These are phyloP conservation scores for Syrmaticus mikado DNA, from an alignment of 2,113 vertebrate species.

Conservation along the genomic window DNA sequence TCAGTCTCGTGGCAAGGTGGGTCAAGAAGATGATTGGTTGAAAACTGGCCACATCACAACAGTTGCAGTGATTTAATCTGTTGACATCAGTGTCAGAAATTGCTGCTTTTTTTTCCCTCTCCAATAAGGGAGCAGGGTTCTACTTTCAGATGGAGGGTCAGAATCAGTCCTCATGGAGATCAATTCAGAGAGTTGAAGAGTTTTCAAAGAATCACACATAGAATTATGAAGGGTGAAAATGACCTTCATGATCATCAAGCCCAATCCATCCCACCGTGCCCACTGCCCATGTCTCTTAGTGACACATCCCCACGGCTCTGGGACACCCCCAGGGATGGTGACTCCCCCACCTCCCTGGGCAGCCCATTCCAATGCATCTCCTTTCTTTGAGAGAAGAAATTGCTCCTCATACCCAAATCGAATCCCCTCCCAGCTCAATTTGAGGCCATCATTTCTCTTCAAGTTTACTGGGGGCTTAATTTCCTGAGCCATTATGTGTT, in stretches of 20 bases:
- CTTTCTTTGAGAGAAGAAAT: too few relatives aligned
- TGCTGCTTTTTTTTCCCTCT: neutral
- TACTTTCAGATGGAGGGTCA: neutral
- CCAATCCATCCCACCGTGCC: too few relatives aligned
- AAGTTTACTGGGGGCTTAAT: neutral
- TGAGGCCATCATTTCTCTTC: neutral
- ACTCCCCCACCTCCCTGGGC: too few relatives aligned
- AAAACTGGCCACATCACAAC: neutral
- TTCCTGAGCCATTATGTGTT: neutral
- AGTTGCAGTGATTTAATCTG: neutral
- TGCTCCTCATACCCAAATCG: too few relatives aligned
- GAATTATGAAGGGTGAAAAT: too few relatives aligned
- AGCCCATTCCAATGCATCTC: too few relatives aligned
- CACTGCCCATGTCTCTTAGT: too few relatives aligned
- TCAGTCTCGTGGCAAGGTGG: rapidly evolving
- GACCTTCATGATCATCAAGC: too few relatives aligned
- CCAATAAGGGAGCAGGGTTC: neutral
- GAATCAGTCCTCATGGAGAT: neutral
- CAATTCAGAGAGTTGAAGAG: neutral
- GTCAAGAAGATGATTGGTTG: neutral
- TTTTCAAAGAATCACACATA: neutral
- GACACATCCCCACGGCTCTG: too few relatives aligned
- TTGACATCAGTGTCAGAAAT: neutral
- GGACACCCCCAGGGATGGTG: too few relatives aligned
- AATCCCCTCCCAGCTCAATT: too few relatives aligned